Evolutionary conservation across 2,888 invertebrate genomes (phyloP).

Genomic region (Xestia sexstrigata): DNA sequence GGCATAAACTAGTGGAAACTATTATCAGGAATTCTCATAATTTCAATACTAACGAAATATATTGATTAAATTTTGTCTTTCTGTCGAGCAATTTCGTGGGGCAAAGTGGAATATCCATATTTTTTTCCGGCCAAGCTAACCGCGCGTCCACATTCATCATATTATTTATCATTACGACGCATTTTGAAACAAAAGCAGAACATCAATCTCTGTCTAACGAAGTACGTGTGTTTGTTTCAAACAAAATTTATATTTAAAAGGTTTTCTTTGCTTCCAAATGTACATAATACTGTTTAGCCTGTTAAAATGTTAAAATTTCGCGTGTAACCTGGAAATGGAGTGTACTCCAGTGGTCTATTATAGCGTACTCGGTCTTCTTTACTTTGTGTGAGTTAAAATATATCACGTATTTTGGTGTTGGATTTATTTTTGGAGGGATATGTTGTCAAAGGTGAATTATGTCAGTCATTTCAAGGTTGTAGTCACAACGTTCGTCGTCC

Average conservation of each 20-base stretch:
- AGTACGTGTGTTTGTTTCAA: conserved; percentile 66
- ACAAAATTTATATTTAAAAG: conserved; percentile 68
- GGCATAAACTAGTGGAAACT: not conserved
- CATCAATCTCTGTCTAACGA: conserved; percentile 79
- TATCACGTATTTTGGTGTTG: conserved; percentile 14
- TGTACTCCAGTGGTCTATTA: conserved; percentile 45
- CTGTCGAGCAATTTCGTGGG: not conserved
- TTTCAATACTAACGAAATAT: not conserved
- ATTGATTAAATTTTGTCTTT: not conserved
- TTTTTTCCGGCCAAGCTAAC: conserved; percentile 24
- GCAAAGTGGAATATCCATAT: not conserved
- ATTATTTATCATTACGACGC: conserved; percentile 79
- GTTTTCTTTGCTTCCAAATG: conserved; percentile 63
- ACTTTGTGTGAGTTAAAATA: conserved; percentile 12
- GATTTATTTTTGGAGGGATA: conserved; percentile 1
- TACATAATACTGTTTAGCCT: conserved; percentile 48
- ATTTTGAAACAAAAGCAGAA: conserved; percentile 76
- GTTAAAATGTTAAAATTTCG: conserved; percentile 58
- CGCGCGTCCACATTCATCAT: conserved; percentile 74
- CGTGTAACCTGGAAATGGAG: conserved; percentile 44
- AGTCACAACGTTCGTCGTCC: not conserved
- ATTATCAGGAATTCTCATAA: not conserved
- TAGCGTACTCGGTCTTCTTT: conserved; percentile 40
- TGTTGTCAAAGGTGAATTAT: not conserved
- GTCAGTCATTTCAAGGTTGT: not conserved